Conservation (phyloP, 2,888 invertebrate genomes). For the Ormyrus rosae region DNA sequence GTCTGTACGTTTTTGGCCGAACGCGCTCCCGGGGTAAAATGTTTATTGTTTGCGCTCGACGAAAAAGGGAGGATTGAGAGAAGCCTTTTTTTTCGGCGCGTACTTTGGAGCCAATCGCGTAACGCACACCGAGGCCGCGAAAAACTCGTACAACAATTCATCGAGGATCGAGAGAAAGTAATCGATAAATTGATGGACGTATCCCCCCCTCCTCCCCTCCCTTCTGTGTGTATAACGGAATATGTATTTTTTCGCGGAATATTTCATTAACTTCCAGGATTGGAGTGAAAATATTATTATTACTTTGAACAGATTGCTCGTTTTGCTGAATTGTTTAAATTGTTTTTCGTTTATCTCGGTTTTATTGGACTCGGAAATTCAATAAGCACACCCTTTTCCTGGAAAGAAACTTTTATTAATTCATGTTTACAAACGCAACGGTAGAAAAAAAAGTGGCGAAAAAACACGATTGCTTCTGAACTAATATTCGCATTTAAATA, state of each 20-base stretch:
- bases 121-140: background rate
- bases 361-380: background rate
- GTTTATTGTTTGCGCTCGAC: constrained; percentile 51
- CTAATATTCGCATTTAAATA: too few species aligned
- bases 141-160: constrained; percentile 21
- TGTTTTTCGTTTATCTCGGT: background rate
- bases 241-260: constrained; percentile 1
- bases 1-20: constrained; percentile 31
- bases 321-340: constrained; percentile 16
- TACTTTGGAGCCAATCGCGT: background rate
- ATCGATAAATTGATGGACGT: constrained; percentile 18
- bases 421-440: too few species aligned
- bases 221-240: background rate
- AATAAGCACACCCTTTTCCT: too few species aligned
- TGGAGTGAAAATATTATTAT: background rate
- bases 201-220: background rate
- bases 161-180: constrained; percentile 17
- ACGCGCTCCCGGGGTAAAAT: constrained; percentile 51
- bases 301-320: background rate
- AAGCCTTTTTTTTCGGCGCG: background rate
- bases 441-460: too few species aligned
- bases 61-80: background rate
- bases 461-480: too few species aligned
- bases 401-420: too few species aligned
- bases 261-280: background rate